These are phyloP conservation scores for Holotrichia oblita DNA, from an alignment of 1,140 invertebrate genomes.

Conservation along the genomic window DNA sequence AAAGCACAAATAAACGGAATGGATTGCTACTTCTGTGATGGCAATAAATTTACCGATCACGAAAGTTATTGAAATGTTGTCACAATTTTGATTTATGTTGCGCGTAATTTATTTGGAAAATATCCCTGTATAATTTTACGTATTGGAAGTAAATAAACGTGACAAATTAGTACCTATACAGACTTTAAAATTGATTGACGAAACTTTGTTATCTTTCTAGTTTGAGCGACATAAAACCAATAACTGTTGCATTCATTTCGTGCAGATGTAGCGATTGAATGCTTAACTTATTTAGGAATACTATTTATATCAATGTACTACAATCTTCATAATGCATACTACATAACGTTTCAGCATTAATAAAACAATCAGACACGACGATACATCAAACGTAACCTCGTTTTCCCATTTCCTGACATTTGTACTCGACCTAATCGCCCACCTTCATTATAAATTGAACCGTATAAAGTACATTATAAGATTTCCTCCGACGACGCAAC, in stretches of 20 bases:
- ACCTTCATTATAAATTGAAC: constrained; percentile 2
- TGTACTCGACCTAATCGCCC: background rate
- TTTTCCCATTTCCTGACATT: background rate
- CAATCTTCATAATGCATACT: too few species aligned
- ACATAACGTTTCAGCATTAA: background rate
- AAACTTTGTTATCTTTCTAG: too few species aligned
- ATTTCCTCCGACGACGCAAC: background rate
- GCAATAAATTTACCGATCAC: background rate
- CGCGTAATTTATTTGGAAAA: constrained; percentile 1
- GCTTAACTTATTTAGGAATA: too few species aligned
- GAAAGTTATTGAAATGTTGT: constrained; percentile 9
- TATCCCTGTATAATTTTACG: background rate
- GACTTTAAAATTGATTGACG: too few species aligned
- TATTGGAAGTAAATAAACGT: too few species aligned
- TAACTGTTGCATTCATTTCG: too few species aligned
- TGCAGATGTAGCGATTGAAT: too few species aligned
- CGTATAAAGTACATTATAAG: constrained; percentile 13
- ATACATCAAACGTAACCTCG: constrained; percentile 5
- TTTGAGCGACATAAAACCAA: too few species aligned
- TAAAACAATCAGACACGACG: background rate
- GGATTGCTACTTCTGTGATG: background rate
- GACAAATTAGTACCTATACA: too few species aligned
- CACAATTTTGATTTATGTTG: background rate
- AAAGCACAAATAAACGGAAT: background rate
- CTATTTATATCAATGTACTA: too few species aligned